phyloP scores from a whole-genome alignment of 2,888 invertebrate genomes.

The Terebella lapidaria region DNA sequence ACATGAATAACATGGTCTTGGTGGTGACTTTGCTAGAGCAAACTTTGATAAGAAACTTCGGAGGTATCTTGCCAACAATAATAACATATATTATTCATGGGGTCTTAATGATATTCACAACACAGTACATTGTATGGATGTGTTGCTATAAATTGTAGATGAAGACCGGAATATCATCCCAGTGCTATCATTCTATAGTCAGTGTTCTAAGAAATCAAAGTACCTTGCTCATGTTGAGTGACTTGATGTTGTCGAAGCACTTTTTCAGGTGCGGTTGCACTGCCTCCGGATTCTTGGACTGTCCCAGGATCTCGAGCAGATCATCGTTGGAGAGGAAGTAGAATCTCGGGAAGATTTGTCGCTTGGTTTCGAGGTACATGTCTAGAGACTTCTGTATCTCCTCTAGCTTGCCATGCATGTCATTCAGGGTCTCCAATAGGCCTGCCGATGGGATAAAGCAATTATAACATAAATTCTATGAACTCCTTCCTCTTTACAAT shows the following conservation, averaged over 20 bases:
- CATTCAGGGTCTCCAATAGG: conserved; percentile 65
- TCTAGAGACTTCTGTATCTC: conserved; percentile 77
- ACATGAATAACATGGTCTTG: conserved; percentile 7
- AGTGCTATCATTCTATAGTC: too few species aligned
- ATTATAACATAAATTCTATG: neutral
- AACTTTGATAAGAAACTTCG: too few species aligned
- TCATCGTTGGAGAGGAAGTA: conserved; percentile 81
- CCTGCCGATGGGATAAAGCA: too few species aligned
- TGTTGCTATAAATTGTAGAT: too few species aligned
- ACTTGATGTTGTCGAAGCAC: conserved; percentile 77
- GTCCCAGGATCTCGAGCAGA: conserved; percentile 77
- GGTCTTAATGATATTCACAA: too few species aligned
- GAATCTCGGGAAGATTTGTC: conserved; percentile 80
- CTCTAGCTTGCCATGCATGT: conserved; percentile 73
- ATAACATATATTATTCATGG: too few species aligned
- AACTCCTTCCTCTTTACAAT: neutral
- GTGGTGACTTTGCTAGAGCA: too few species aligned
- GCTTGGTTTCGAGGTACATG: conserved; percentile 79
- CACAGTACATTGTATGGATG: too few species aligned
- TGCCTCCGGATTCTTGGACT: conserved; percentile 75
- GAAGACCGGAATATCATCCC: too few species aligned
- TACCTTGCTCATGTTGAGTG: conserved; percentile 51
- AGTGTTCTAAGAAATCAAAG: too few species aligned
- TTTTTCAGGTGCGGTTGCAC: conserved; percentile 84
- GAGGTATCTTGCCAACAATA: too few species aligned